A percentile compares a stretch with the other conserved stretches of the same genome.
These are phyloP conservation scores for Macrosiphum euphorbiae DNA, from an alignment of 2,888 invertebrate genomes.

Conservation along the genomic window DNA sequence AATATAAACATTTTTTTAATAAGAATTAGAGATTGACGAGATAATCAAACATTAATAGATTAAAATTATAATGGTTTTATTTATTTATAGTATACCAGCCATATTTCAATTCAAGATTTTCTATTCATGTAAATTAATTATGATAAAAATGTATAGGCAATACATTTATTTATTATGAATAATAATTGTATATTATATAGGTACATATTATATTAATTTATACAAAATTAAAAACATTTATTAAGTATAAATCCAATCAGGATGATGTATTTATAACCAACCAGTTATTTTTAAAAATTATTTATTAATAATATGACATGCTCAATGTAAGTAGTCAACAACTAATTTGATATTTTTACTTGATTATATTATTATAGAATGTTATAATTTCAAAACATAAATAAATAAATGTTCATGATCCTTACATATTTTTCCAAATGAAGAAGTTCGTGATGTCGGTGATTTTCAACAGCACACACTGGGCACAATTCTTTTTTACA, in stretches of 20 bases:
- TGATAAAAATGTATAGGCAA: not conserved
- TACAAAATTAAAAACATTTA: not conserved
- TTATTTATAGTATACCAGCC: not conserved
- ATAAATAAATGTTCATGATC: not conserved
- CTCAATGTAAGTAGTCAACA: no score
- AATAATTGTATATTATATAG: no score
- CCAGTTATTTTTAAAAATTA: no score
- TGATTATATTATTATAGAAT: not conserved
- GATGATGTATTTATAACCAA: no score
- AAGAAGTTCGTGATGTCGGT: conserved; percentile 7
- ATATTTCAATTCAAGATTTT: not conserved
- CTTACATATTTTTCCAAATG: conserved; percentile 52
- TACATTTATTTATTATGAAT: not conserved
- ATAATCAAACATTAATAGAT: not conserved
- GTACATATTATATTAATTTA: not conserved
- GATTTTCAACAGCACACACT: conserved; percentile 18
- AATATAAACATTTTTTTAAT: not conserved
- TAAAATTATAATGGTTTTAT: not conserved
- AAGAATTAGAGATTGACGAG: not conserved
- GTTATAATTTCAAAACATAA: not conserved
- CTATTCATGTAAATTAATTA: not conserved
- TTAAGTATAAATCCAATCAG: not conserved
- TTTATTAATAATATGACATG: no score
- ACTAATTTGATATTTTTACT: no score
- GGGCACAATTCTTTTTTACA: conserved; percentile 32